Base-by-base conservation (phyloP, 2,888 invertebrate genomes). In the Nowickia ferox region DNA sequence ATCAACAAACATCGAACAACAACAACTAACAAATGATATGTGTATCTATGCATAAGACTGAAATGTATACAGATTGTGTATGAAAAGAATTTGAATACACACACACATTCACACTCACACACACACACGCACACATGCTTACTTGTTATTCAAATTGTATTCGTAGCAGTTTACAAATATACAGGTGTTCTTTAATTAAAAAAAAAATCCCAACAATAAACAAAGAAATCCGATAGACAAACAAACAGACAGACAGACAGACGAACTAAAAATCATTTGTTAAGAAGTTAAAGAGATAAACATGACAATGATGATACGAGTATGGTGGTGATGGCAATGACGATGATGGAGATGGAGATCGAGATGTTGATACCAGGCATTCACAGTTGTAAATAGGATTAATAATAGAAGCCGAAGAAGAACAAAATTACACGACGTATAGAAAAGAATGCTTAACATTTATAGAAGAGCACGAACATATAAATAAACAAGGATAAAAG, bases 211-310 rank as follows among this genome's bases (percentile, higher is more conserved):
- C n/a, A 53, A 19, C 30, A 15, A 63, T 17, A 30, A 42, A 59
- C 1, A 10, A 59, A 59, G 5, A 68, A 22, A 51, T 61, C 30
- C 5, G 6, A 17, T 15, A 51, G 10, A 19, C 55, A 40, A n/a
- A 30, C 30, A 30, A 10, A 42, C 9, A 63, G n/a, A 19, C 55
- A 40, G 22, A 30, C 30, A 30, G 15, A 42, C 9, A 63, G n/a
- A 74, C 59, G 59, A 57, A 59, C 17, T 44, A 55, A 63, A 72
- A 72, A 53, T 72, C 46, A 53, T 72, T 66, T 71, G 61, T 66
- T 40, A 40, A 78, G 13, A 74, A 72, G 65, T 78, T 72, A 68
- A 72, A 40, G 42, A 61, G 46, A 79, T 63, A 44, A 75, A 69
- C 19, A 17, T 17, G n/a, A 57, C 19, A 17, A 59, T 57, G n/a